phyloP scores from a whole-genome alignment of 2,113 vertebrate genomes.

The Sorex fumeus region DNA sequence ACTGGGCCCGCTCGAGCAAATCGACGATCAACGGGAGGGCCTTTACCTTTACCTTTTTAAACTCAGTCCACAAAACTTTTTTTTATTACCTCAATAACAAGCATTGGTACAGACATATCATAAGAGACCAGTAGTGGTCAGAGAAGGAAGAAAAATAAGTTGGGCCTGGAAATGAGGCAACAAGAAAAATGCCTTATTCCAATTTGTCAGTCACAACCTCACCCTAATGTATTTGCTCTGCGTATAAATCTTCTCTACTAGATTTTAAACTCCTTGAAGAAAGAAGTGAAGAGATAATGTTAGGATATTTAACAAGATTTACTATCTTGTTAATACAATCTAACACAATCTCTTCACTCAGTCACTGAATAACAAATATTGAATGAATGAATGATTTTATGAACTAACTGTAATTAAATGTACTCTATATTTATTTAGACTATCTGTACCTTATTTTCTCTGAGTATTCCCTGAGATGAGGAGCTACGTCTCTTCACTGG shows the following conservation, averaged over 20 bases:
- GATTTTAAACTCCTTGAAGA: constrained; percentile 33
- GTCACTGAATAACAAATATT: constrained; percentile 3
- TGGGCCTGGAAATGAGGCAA: neutral
- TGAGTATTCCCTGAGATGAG: constrained; percentile 27
- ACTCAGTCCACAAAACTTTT: constrained; percentile 19
- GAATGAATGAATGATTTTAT: constrained; percentile 3
- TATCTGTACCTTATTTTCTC: neutral
- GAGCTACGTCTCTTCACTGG: neutral
- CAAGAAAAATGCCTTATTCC: neutral
- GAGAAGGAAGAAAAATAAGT: neutral
- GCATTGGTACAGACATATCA: constrained; percentile 7
- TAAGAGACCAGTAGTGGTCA: constrained; percentile 2
- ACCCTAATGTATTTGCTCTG: neutral
- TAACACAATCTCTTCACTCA: constrained; percentile 24
- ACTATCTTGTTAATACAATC: constrained; percentile 6
- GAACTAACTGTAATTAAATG: neutral
- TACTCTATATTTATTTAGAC: neutral
- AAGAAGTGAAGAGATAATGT: neutral
- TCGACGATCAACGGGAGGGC: no score
- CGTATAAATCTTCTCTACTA: neutral
- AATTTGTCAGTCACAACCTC: neutral
- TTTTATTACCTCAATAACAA: constrained; percentile 53
- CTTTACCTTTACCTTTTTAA: neutral
- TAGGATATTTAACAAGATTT: no score
- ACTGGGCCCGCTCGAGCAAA: no score